Conservation (phyloP, 1,140 invertebrate genomes). For the Delia radicum region DNA sequence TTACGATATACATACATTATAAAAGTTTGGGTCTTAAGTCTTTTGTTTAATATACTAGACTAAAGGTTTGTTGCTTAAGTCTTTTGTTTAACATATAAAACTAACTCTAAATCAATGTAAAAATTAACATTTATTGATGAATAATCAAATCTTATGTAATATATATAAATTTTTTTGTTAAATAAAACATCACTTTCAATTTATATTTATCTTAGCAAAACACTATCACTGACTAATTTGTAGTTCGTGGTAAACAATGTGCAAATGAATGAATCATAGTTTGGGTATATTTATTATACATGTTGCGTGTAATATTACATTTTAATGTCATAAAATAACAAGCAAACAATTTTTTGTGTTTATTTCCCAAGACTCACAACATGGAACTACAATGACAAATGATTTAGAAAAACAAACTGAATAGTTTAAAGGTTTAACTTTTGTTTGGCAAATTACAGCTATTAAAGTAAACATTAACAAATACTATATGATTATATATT, state of each 20-base stretch:
- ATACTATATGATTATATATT: neutral
- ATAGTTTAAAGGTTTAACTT: neutral
- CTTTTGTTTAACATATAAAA: neutral
- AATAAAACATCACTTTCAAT: neutral
- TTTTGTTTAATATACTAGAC: too few relatives aligned
- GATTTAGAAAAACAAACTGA: too few relatives aligned
- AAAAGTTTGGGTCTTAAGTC: too few relatives aligned
- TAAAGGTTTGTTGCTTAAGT: constrained; percentile 23
- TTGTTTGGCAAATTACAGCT: neutral
- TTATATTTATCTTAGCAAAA: too few relatives aligned
- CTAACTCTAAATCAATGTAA: too few relatives aligned
- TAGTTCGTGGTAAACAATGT: neutral
- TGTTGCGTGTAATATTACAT: neutral
- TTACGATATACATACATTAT: too few relatives aligned
- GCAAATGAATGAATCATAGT: neutral
- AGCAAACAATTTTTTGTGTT: neutral
- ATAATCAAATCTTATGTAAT: neutral
- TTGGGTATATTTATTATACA: neutral
- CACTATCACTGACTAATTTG: neutral
- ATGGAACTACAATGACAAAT: too few relatives aligned
- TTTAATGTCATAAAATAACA: neutral
- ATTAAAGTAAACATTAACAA: neutral
- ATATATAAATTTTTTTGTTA: neutral
- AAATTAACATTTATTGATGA: too few relatives aligned
- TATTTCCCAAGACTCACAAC: neutral